Base-by-base conservation (phyloP, 2,797 vertebrate species). In the Microctenopoma stevenorrisi region DNA sequence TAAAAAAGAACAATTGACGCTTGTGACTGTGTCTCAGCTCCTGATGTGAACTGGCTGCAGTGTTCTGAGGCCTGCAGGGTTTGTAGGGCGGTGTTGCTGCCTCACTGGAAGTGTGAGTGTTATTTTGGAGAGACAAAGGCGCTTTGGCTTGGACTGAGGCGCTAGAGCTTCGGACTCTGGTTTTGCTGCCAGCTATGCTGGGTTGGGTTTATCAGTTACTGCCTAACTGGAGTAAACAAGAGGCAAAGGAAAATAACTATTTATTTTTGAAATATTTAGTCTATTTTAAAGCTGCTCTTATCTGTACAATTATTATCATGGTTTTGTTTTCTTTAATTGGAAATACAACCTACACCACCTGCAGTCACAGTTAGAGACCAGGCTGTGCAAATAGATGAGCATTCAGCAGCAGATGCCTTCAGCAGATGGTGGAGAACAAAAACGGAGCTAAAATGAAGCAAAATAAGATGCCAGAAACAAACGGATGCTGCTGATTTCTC, bases 111-210 rank as follows among this genome's bases (percentile, higher is more conserved):
- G 9, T 18, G 60, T 0, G 63, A 33, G 47, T 28, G 58, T 50
- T 70, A 38, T 48, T 70, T 44, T 51, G 12, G 28, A 38, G 28
- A 30, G 43, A 67, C 62, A 71, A 60, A 63, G 66, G 64, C 15
- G 69, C 76, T 69, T 71, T 75, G 63, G 73, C 0, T 57, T 16
- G 0, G 40, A 14, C 55, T 57, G 66, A 50, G 33, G 70, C 12
- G 43, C 49, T 74, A 43, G 63, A 58, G 60, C 48, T 1, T 49
- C 15, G 33, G 30, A 26, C 46, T 61, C 62, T 7, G 25, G 38
- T 60, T 5, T 15, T 52, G 42, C 68, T 60, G 76, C 61, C 57
- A 70, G 26, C 33, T n/a, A 26, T 33, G 18, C 43, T 8, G 33
- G 3, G 7, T 48, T 5, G 22, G 18, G 16, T 61, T 59, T 26